Percentiles rank a stretch among this genome's conserved stretches.
Evolutionary conservation across 2,888 invertebrate species (phyloP).

Genomic region (Sinhomidia bicolor): DNA sequence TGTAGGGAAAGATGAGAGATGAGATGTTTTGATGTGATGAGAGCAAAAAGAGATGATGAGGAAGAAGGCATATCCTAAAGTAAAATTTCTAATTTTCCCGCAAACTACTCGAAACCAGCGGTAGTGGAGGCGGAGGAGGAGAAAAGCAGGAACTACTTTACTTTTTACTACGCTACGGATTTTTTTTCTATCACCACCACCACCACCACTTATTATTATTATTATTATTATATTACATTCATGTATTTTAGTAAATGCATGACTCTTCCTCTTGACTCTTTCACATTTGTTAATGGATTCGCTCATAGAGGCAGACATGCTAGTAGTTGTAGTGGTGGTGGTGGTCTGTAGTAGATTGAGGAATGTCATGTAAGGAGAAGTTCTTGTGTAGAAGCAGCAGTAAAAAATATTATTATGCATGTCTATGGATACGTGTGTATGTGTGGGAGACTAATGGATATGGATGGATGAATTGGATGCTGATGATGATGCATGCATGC

Average conservation of each 20-base stretch:
- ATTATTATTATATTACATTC: slow-evolving; percentile 8
- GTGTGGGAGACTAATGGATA: slow-evolving; percentile 55
- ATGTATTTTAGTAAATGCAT: neutral
- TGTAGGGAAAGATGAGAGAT: neutral
- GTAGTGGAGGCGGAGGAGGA: neutral
- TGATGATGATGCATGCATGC: slow-evolving; percentile 48
- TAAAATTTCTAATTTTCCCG: slow-evolving; percentile 43
- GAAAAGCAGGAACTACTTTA: slow-evolving; percentile 34
- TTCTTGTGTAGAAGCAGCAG: neutral
- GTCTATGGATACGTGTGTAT: slow-evolving; percentile 10
- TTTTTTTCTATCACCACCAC: neutral
- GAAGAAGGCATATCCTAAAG: neutral
- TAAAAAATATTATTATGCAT: slow-evolving; percentile 42
- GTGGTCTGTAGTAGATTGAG: too few relatives aligned
- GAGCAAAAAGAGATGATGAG: slow-evolving; percentile 13
- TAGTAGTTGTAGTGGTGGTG: too few relatives aligned
- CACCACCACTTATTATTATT: neutral
- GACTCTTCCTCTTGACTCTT: slow-evolving; percentile 14
- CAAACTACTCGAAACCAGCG: neutral
- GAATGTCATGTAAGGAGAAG: neutral
- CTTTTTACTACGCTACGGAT: slow-evolving; percentile 21
- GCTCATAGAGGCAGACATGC: neutral
- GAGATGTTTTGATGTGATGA: slow-evolving; percentile 27
- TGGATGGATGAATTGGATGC: slow-evolving; percentile 48
- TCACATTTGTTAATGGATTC: slow-evolving; percentile 37